Percentiles rank a stretch among this genome's conserved stretches.
Evolutionary conservation across 64 coral and sea anemone genomes (phyloP).

Genomic region (Actinia tenebrosa): DNA sequence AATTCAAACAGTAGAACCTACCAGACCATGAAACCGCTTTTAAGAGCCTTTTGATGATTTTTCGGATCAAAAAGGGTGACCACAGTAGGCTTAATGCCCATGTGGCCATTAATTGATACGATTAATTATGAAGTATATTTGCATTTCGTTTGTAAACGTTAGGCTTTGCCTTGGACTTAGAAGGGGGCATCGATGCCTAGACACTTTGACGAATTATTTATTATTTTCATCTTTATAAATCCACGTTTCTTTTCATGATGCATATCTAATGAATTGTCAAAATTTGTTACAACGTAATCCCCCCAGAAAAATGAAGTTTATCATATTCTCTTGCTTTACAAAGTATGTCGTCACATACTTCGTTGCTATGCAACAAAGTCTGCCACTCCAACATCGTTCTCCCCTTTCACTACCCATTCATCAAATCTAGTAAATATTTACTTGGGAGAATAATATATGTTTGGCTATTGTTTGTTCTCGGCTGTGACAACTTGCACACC

Average conservation of each 20-base stretch:
- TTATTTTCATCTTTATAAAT: neutral
- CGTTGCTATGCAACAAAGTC: neutral
- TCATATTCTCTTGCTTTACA: neutral
- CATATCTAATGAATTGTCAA: neutral
- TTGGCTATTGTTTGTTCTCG: neutral
- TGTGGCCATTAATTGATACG: conserved; percentile 7
- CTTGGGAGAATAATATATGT: neutral
- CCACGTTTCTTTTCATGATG: neutral
- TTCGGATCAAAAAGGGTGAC: neutral
- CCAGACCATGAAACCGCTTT: neutral
- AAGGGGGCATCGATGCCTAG: neutral
- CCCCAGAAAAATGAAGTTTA: neutral
- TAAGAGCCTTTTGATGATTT: neutral
- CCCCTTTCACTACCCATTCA: neutral
- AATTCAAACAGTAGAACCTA: neutral
- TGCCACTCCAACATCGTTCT: neutral
- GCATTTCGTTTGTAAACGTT: neutral
- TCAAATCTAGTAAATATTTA: neutral
- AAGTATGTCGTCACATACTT: neutral
- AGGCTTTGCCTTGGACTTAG: no score
- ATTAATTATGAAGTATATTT: neutral
- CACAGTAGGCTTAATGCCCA: neutral
- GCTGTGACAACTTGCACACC: neutral
- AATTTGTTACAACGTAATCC: neutral
- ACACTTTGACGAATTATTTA: neutral